Base-by-base conservation (phyloP, 1,140 invertebrate genomes). In the Bactericera cockerelli region DNA sequence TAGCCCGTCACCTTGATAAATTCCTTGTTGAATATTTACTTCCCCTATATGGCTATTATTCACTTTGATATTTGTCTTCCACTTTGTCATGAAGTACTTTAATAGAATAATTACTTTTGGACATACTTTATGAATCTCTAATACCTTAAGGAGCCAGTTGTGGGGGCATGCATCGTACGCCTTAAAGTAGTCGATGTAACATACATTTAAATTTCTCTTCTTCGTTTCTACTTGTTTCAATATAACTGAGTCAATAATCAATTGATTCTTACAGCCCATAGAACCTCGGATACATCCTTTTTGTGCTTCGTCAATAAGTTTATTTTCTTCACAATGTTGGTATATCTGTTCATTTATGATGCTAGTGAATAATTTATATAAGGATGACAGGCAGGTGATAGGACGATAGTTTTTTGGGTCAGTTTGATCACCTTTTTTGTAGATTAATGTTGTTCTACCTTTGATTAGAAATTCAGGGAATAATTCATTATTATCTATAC, bases 161-260 rank as follows among this genome's bases (percentile, higher is more conserved):
- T 65, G 62, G 4, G 60, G 60, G 1, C 62, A 59, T 1, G 25
- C 33, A 31, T 63, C 63, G 53, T 61, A 65, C 4, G 63, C 60
- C 49, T 66, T 65, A 28, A 61, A 33, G 36, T 66, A 65, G 26
- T 65, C 63, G 24, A 66, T 63, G 16, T 61, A 65, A 0, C 55
- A 42, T 36, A 53, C 55, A 25, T 53, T 53, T n/a, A 66, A 33
- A 26, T 62, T 56, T 58, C 49, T 38, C 16, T 59, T 59, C 1
- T 53, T 58, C 38, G 57, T 53, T 19, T 57, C 60, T 8, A 58
- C 64, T 13, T 63, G 56, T 21, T 61, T 57, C 13, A 55, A 59
- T 24, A 66, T 58, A 19, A 61, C 55, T 1, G 59, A 26, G 26
- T 66, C 65, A 19, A 65, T 65, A 0, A 61, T 54, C 3, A 63